A percentile compares a stretch with the other conserved stretches of the same genome.
Evolutionary conservation across 2,888 invertebrate species (phyloP).

Genomic region (Lasioglossum figueresi): DNA sequence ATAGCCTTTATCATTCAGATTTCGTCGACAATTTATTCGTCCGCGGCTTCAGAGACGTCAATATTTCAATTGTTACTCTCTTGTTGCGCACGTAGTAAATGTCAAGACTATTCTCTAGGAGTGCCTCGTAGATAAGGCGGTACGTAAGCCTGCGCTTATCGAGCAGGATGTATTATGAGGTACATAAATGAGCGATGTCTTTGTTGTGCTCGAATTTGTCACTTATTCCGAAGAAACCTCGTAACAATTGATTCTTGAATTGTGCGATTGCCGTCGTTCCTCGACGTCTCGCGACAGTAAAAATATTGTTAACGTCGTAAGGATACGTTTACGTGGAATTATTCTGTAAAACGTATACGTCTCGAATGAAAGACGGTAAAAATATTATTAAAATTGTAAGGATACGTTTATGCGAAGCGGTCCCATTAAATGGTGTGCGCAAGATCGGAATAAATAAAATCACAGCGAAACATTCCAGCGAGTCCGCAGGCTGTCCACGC

Average conservation of each 20-base stretch:
- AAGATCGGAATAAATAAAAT: background rate
- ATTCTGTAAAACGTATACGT: no score
- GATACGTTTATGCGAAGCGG: background rate
- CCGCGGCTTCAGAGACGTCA: background rate
- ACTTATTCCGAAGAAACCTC: background rate
- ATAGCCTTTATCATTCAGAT: conserved; percentile 50
- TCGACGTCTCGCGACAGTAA: background rate
- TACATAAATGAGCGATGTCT: background rate
- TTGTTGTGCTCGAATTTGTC: background rate
- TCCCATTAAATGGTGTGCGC: no score
- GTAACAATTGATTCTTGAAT: background rate
- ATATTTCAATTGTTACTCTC: background rate
- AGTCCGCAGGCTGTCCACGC: background rate
- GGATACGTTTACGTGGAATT: no score
- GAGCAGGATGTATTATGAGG: background rate
- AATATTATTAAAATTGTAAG: background rate
- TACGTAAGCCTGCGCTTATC: background rate
- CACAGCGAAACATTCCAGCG: background rate
- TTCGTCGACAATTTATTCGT: background rate
- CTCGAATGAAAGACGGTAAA: no score
- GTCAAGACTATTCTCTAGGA: background rate
- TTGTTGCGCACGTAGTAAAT: background rate
- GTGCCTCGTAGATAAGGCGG: background rate
- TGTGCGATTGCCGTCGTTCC: background rate
- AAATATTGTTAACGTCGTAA: no score